A percentile compares a stretch with the other conserved stretches of the same genome.
phyloP scores from a whole-genome alignment of 2,797 vertebrate species.

The Gallinago stenura region DNA sequence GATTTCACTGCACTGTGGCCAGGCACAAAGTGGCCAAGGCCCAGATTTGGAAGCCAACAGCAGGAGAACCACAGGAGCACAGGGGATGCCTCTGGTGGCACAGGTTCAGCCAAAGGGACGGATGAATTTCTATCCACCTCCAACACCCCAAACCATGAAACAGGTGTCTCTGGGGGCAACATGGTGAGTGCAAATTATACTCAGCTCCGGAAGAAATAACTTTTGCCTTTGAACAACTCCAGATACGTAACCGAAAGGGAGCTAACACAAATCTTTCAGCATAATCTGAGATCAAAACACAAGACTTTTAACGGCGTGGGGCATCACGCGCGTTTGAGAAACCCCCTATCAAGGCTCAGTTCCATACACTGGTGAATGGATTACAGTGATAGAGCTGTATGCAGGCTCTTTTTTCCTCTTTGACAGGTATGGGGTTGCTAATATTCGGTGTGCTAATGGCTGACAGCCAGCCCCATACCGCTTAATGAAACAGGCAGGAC shows the following conservation, averaged over 20 bases:
- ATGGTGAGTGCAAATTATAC: not conserved
- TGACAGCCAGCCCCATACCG: not conserved
- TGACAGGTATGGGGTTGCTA: constrained; percentile 26
- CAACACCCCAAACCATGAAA: not conserved
- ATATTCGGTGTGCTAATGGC: constrained; percentile 28
- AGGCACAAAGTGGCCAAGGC: not conserved
- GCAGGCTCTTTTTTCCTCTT: not conserved
- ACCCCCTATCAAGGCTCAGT: not conserved
- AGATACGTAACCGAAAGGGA: not conserved
- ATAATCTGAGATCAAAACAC: constrained; percentile 52
- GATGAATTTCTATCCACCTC: not conserved
- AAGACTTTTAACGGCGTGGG: not conserved
- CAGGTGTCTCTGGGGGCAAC: not conserved
- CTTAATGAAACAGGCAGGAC: constrained; percentile 45
- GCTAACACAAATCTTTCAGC: not conserved
- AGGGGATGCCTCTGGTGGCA: not conserved
- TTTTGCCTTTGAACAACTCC: constrained; percentile 20
- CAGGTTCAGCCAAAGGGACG: not conserved
- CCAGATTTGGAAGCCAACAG: not conserved
- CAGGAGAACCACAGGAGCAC: not conserved
- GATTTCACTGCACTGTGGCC: not conserved
- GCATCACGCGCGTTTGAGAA: not conserved
- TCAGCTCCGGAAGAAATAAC: not conserved
- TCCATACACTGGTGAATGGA: constrained; percentile 52
- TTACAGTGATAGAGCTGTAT: constrained; percentile 25